Evolutionary conservation across 2,888 invertebrate species (phyloP).

Genomic region (Leptarthrus brevirostris): DNA sequence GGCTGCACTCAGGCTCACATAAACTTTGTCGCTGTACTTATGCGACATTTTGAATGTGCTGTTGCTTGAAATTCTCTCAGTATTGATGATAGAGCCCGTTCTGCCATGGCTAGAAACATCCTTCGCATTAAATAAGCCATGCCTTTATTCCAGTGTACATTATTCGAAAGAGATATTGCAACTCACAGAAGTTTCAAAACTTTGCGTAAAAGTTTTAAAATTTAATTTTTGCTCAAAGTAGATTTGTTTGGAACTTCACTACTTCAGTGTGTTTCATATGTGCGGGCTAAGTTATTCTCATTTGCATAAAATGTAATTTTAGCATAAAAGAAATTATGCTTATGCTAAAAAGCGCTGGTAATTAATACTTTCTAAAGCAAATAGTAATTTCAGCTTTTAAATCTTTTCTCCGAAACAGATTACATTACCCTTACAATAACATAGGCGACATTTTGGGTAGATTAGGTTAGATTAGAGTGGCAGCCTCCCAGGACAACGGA

Average conservation of each 20-base stretch:
- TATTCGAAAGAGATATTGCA: conserved; percentile 1
- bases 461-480: too few species aligned
- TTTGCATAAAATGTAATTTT: neutral
- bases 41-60: conserved; percentile 35
- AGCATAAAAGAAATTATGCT: too few species aligned
- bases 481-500: too few species aligned
- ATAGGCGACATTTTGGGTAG: too few species aligned
- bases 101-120: neutral
- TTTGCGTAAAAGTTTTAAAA: conserved; percentile 36
- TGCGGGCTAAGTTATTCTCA: neutral
- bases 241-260: neutral
- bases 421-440: too few species aligned
- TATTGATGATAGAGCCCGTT: conserved; percentile 19
- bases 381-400: too few species aligned
- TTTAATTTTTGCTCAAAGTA: conserved; percentile 35
- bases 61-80: neutral
- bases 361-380: too few species aligned
- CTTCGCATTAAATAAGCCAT: conserved; percentile 19
- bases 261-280: neutral
- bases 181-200: conserved; percentile 25
- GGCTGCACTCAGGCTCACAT: neutral
- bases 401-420: too few species aligned
- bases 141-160: neutral
- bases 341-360: too few species aligned
- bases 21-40: conserved; percentile 33